A percentile compares a stretch with the other conserved stretches of the same genome.
Evolutionary conservation across 2,888 invertebrate genomes (phyloP).

Genomic region (Sympetrum striolatum): DNA sequence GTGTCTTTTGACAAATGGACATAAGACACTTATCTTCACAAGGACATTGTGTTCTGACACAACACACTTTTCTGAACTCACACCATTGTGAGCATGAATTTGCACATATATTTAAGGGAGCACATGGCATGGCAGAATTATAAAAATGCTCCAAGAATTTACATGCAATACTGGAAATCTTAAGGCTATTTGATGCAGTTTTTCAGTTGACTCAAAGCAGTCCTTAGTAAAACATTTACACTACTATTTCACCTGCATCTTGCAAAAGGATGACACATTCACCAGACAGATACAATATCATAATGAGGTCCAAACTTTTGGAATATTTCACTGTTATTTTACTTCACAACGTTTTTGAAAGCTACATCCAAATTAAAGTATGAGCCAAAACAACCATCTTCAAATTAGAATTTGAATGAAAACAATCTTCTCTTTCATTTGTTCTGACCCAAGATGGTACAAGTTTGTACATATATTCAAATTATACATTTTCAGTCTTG

Average conservation of each 20-base stretch:
- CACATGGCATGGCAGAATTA: slow-evolving; percentile 16
- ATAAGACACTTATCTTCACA: slow-evolving; percentile 31
- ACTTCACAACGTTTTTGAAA: background rate
- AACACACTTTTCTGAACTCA: slow-evolving; percentile 22
- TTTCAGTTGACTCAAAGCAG: background rate
- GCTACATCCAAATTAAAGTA: background rate
- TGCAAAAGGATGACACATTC: background rate
- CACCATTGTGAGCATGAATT: background rate
- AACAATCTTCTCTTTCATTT: background rate
- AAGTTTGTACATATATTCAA: slow-evolving; percentile 19
- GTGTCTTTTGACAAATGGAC: slow-evolving; percentile 41
- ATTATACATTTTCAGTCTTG: slow-evolving; percentile 15
- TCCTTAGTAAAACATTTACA: slow-evolving; percentile 3
- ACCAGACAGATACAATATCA: background rate
- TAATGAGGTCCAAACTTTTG: background rate
- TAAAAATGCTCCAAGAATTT: background rate
- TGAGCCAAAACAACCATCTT: background rate
- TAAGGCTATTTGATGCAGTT: slow-evolving; percentile 6
- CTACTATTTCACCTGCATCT: background rate
- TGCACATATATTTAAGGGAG: slow-evolving; percentile 4
- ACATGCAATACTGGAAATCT: slow-evolving; percentile 12
- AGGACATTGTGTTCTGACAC: slow-evolving; percentile 20
- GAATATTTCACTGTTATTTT: background rate
- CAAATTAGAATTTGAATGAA: background rate
- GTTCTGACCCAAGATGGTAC: slow-evolving; percentile 6